Evolutionary conservation across 1,140 invertebrate genomes (phyloP).

Genomic region (Macrobrachium nipponense): DNA sequence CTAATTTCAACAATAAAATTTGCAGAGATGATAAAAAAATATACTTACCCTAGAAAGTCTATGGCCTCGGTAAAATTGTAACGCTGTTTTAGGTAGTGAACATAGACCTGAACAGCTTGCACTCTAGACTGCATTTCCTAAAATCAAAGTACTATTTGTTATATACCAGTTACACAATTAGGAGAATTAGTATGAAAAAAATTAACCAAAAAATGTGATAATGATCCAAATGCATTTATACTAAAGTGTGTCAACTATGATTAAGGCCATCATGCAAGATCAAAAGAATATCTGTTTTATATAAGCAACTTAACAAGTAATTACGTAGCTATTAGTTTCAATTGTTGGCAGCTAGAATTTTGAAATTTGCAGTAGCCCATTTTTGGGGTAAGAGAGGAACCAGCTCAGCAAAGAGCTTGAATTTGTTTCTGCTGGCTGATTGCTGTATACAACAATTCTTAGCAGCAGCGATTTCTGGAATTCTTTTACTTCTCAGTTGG

Average conservation of each 20-base stretch:
- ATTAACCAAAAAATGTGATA: neutral
- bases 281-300: too few species aligned
- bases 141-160: neutral
- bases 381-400: too few species aligned
- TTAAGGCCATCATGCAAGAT: neutral
- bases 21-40: neutral
- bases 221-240: neutral
- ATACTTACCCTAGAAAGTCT: constrained; percentile 42
- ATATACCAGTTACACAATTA: neutral
- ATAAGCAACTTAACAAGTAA: too few species aligned
- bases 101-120: constrained; percentile 33
- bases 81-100: constrained; percentile 46
- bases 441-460: too few species aligned
- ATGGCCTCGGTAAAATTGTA: constrained; percentile 50
- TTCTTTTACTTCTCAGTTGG: too few species aligned
- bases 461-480: too few species aligned
- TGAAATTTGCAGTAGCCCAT: too few species aligned
- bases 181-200: neutral
- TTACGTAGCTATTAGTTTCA: too few species aligned
- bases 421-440: too few species aligned
- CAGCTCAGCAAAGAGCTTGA: too few species aligned
- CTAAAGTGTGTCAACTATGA: too few species aligned
- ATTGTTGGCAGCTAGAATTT: too few species aligned
- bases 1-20: neutral
- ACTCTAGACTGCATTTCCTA: constrained; percentile 49